Conservation (phyloP, 2,113 vertebrate species). For the Galemys pyrenaicus region DNA sequence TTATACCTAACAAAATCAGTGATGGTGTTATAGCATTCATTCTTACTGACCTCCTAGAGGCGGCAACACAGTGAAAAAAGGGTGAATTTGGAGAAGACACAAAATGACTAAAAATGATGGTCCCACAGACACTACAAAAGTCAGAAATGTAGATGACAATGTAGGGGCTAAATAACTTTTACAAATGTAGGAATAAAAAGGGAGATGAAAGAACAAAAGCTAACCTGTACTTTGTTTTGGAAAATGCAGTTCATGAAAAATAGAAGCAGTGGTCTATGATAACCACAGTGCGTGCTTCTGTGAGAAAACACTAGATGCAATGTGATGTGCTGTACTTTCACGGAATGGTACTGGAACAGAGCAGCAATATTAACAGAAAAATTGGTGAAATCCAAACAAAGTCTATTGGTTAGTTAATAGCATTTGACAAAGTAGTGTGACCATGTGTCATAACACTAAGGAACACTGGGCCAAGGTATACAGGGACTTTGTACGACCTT, state of each 20-base stretch:
- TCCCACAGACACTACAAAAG: neutral
- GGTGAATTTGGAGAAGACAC: neutral
- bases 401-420: neutral
- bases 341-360: neutral
- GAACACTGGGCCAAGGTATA: neutral
- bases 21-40: neutral
- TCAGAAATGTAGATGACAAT: neutral
- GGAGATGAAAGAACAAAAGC: neutral
- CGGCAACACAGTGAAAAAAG: neutral
- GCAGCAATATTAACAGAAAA: neutral
- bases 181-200: neutral
- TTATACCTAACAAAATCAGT: slow-evolving; percentile 8
- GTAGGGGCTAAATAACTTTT: neutral
- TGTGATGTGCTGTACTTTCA: neutral
- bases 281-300: neutral
- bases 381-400: neutral
- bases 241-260: neutral
- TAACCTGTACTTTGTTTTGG: neutral
- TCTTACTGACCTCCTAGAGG: neutral
- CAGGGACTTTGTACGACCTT: neutral
- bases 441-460: neutral
- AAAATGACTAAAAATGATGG: neutral
- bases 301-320: neutral
- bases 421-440: neutral
- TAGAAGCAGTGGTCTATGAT: neutral